phyloP scores from a whole-genome alignment of 2,113 vertebrate genomes.

The Trichomycterus rosablanca region DNA sequence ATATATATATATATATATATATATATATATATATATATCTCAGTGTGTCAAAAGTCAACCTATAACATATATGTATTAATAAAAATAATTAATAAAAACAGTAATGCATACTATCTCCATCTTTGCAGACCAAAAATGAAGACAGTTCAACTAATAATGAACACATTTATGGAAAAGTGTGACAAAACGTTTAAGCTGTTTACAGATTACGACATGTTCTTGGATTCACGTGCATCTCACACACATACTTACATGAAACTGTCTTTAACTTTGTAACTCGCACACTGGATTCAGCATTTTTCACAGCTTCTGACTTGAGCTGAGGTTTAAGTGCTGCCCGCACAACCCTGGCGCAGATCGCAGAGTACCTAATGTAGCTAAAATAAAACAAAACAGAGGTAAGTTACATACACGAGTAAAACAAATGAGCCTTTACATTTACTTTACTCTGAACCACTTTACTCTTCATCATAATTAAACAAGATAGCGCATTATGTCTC shows the following conservation, averaged over 20 bases:
- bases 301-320: constrained; percentile 72
- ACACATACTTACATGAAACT: constrained; percentile 63
- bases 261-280: constrained; percentile 75
- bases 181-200: too few relatives aligned
- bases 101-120: too few relatives aligned
- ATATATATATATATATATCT: too few relatives aligned
- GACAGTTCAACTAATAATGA: too few relatives aligned
- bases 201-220: too few relatives aligned
- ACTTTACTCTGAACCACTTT: too few relatives aligned
- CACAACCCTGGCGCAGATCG: constrained; percentile 82
- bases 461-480: background rate
- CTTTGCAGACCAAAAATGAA: too few relatives aligned
- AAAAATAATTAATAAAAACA: too few relatives aligned
- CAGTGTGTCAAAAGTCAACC: too few relatives aligned
- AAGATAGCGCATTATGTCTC: background rate
- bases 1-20: too few relatives aligned
- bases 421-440: background rate
- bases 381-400: background rate
- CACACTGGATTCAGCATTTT: constrained; percentile 68
- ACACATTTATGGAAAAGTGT: too few relatives aligned
- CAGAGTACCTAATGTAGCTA: constrained; percentile 43
- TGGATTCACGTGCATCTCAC: background rate
- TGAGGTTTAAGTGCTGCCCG: constrained; percentile 83
- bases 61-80: too few relatives aligned
- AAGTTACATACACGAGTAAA: background rate